Evolutionary conservation across 2,888 invertebrate genomes (phyloP).

Genomic region (Cosmia trapezina): DNA sequence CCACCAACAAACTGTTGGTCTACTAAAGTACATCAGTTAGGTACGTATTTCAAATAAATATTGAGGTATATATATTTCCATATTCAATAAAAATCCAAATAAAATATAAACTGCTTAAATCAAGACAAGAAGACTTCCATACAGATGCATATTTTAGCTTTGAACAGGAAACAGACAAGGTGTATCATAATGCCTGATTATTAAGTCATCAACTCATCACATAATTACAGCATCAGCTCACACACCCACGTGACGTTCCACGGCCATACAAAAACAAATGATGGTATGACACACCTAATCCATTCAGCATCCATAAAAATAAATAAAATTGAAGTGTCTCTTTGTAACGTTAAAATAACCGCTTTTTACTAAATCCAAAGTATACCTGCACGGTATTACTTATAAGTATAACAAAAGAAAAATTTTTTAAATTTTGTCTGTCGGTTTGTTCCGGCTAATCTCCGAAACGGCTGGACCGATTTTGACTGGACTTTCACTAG

Average conservation of each 20-base stretch:
- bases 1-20: not conserved
- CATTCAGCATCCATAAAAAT: too few relatives aligned
- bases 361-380: too few relatives aligned
- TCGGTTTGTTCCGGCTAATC: too few relatives aligned
- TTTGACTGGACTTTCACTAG: too few relatives aligned
- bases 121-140: not conserved
- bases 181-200: conserved; percentile 23
- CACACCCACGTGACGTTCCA: conserved; percentile 34
- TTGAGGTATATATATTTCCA: not conserved
- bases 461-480: too few relatives aligned
- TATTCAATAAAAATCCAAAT: not conserved
- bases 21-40: not conserved
- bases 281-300: conserved; percentile 16
- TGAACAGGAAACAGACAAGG: conserved; percentile 31
- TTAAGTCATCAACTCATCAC: conserved; percentile 49
- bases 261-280: conserved; percentile 15
- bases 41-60: not conserved
- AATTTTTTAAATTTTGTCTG: too few relatives aligned
- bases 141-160: not conserved
- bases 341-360: too few relatives aligned
- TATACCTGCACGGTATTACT: too few relatives aligned
- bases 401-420: too few relatives aligned
- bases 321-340: too few relatives aligned
- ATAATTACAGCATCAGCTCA: conserved; percentile 43
- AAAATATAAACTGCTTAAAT: not conserved